A percentile compares a stretch with the other conserved stretches of the same genome.
Evolutionary conservation across 2,888 invertebrate genomes (phyloP).

Genomic region (Hypomecis atomaria): DNA sequence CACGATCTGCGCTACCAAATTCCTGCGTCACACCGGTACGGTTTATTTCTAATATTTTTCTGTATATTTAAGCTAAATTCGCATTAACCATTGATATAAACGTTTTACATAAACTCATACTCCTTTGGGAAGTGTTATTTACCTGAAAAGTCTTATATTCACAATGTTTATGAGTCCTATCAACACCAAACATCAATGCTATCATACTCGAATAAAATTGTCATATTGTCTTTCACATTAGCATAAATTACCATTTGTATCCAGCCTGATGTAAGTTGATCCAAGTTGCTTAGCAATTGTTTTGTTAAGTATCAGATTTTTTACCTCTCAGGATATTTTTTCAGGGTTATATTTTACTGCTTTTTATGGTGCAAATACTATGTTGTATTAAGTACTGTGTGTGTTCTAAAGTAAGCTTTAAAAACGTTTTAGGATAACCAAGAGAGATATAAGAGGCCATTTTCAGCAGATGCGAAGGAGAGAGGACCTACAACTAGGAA

Average conservation of each 20-base stretch:
- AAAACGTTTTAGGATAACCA: constrained; percentile 61
- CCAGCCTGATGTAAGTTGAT: neutral
- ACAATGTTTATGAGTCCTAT: neutral
- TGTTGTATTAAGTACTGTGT: neutral
- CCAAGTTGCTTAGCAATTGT: constrained; percentile 21
- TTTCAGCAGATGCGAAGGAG: constrained; percentile 77
- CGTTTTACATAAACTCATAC: no score
- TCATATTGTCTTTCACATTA: constrained; percentile 2
- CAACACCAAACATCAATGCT: neutral
- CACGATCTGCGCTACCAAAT: constrained; percentile 74
- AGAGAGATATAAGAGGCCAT: constrained; percentile 75
- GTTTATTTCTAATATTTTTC: neutral
- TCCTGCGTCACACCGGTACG: constrained; percentile 70
- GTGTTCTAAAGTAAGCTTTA: neutral
- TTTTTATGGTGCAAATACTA: neutral
- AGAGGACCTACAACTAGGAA: constrained; percentile 64
- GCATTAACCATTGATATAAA: no score
- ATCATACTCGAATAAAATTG: neutral
- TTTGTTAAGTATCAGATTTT: neutral
- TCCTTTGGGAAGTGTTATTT: neutral
- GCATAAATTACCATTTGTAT: constrained; percentile 15
- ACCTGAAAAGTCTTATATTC: neutral
- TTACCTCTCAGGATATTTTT: neutral
- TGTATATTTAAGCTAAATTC: no score
- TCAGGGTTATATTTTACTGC: neutral